A percentile compares a stretch with the other conserved stretches of the same genome.
Evolutionary conservation across 2,113 vertebrate species (phyloP).

Genomic region (Calyptommatus sinebrachiatus): DNA sequence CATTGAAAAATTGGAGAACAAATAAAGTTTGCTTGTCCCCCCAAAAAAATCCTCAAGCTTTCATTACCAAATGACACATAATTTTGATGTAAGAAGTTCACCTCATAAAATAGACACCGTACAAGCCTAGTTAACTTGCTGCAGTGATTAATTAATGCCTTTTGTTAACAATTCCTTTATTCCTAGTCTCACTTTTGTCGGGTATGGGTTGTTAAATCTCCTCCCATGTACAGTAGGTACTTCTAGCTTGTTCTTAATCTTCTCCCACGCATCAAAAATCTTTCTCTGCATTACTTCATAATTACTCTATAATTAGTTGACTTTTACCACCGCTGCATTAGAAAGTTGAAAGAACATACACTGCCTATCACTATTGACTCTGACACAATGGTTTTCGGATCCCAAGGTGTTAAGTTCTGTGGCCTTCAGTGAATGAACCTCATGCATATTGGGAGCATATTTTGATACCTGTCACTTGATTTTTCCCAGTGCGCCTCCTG

Average conservation of each 20-base stretch:
- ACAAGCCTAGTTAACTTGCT: neutral
- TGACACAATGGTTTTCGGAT: neutral
- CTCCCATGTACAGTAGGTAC: neutral
- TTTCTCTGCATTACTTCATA: conserved; percentile 4
- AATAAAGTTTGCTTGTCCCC: too few species aligned
- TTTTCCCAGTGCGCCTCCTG: neutral
- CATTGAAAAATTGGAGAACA: too few species aligned
- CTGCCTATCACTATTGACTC: neutral
- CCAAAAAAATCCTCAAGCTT: too few species aligned
- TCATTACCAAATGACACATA: neutral
- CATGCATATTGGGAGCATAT: neutral
- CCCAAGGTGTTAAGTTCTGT: neutral
- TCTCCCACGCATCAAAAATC: conserved; percentile 9
- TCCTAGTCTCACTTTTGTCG: neutral
- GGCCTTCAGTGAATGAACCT: conserved; percentile 1
- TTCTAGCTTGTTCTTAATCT: neutral
- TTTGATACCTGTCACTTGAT: conserved; percentile 14
- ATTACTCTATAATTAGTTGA: conserved; percentile 24
- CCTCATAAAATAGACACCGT: neutral
- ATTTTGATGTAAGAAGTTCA: neutral
- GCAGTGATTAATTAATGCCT: conserved; percentile 15
- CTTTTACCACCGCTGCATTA: conserved; percentile 3
- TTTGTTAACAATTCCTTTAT: neutral
- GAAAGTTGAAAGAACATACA: conserved; percentile 19
- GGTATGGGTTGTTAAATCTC: conserved; percentile 1